Percentiles rank a stretch among this genome's conserved stretches.
Evolutionary conservation across 2,797 vertebrate genomes (phyloP).

Genomic region (Lycodopsis pacificus): DNA sequence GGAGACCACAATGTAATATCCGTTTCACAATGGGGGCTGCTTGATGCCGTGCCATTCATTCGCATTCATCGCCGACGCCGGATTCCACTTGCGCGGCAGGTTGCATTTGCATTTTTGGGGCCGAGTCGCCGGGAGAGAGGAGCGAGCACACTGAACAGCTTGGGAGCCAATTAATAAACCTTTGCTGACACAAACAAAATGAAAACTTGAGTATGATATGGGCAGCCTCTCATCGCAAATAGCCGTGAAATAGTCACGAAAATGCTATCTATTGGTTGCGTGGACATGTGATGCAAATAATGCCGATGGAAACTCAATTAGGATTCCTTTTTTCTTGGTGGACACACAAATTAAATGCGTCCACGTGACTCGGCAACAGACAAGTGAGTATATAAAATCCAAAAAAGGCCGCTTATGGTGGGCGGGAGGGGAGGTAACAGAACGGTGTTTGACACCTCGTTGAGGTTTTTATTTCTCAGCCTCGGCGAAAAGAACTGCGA

Average conservation of each 20-base stretch:
- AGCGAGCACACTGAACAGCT: constrained; percentile 15
- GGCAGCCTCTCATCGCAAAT: not conserved
- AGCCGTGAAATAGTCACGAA: not conserved
- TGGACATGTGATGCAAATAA: not conserved
- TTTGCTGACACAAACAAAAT: constrained; percentile 2
- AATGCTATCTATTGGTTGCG: not conserved
- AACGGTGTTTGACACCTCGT: not conserved
- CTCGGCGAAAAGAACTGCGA: not conserved
- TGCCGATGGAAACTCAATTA: not conserved
- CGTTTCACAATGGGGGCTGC: constrained; percentile 50
- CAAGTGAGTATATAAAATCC: not conserved
- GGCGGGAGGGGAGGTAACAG: not conserved
- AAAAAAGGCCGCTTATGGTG: too few species aligned
- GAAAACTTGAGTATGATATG: not conserved
- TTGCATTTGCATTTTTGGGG: constrained; percentile 37
- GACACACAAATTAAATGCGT: too few species aligned
- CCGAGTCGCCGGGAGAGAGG: constrained; percentile 13
- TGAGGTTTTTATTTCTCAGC: not conserved
- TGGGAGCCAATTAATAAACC: constrained; percentile 27
- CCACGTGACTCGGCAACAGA: too few species aligned
- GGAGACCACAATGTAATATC: constrained; percentile 59
- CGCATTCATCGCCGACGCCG: constrained; percentile 36
- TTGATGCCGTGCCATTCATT: constrained; percentile 57
- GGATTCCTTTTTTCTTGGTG: not conserved
- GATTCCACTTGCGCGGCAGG: constrained; percentile 27